Conservation (phyloP, 2,888 invertebrate genomes). For the Apamea anceps region DNA sequence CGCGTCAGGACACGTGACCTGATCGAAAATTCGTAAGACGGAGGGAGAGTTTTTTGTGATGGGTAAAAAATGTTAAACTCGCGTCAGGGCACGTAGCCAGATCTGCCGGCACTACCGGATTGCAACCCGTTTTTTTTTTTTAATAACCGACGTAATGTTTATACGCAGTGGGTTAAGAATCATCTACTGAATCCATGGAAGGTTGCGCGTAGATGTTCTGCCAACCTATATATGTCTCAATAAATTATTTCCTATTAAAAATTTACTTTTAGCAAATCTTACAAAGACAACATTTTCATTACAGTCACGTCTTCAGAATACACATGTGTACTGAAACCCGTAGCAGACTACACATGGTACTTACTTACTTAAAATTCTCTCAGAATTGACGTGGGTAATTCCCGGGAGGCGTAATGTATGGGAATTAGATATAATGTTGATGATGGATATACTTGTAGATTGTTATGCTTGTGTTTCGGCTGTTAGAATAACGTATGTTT, state of each 20-base stretch:
- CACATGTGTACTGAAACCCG: slow-evolving; percentile 7
- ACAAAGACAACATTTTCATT: slow-evolving; percentile 9
- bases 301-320: slow-evolving; percentile 29
- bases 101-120: too few species aligned
- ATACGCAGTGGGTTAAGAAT: not conserved
- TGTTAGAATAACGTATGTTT: not conserved
- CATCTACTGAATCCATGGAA: not conserved
- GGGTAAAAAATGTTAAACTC: too few species aligned
- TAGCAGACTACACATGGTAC: not conserved
- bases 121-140: too few species aligned
- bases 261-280: not conserved
- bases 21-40: too few species aligned
- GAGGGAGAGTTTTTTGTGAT: too few species aligned
- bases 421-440: slow-evolving; percentile 22
- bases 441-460: not conserved
- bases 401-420: slow-evolving; percentile 22
- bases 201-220: too few species aligned
- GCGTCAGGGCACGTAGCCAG: too few species aligned
- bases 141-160: too few species aligned
- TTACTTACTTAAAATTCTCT: slow-evolving; percentile 30
- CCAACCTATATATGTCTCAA: not conserved
- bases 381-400: slow-evolving; percentile 37
- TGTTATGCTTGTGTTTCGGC: slow-evolving; percentile 3
- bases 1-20: too few species aligned
- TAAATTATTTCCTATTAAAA: not conserved